These are phyloP conservation scores for Pteromalus puparum DNA, from an alignment of 1,140 invertebrate species.

Conservation along the genomic window DNA sequence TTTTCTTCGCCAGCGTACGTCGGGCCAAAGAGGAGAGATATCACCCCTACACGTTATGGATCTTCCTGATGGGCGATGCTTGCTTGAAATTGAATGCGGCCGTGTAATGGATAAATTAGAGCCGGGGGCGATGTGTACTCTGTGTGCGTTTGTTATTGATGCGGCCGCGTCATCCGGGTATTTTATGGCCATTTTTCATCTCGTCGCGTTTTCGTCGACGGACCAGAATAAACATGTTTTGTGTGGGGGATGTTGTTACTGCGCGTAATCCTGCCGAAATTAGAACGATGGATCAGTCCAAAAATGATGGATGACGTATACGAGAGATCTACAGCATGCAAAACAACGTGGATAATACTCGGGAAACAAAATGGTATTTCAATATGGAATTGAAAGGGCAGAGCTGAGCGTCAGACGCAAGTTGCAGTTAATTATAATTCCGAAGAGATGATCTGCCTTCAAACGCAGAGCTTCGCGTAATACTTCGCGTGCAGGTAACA, in stretches of 20 bases:
- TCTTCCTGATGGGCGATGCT: not conserved
- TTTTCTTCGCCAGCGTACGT: not conserved
- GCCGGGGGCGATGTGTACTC: not conserved
- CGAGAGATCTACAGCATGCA: too few species aligned
- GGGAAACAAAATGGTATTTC: too few species aligned
- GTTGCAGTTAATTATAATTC: too few species aligned
- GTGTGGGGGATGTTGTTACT: not conserved
- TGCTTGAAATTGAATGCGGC: not conserved
- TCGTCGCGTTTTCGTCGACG: too few species aligned
- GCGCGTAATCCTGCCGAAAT: not conserved
- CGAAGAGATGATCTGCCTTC: too few species aligned
- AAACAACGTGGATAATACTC: too few species aligned
- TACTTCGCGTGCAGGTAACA: too few species aligned
- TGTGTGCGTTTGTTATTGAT: not conserved
- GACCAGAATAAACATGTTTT: not conserved
- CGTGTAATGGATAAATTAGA: not conserved
- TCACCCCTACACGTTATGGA: not conserved
- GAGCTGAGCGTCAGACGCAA: too few species aligned
- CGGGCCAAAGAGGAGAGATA: not conserved
- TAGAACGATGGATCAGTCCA: not conserved
- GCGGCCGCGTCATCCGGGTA: not conserved
- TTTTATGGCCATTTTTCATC: not conserved
- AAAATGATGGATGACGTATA: too few species aligned
- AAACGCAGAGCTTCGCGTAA: too few species aligned
- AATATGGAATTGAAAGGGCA: too few species aligned